phyloP scores from a whole-genome alignment of 2,888 invertebrate species.

The Pterostichus niger region DNA sequence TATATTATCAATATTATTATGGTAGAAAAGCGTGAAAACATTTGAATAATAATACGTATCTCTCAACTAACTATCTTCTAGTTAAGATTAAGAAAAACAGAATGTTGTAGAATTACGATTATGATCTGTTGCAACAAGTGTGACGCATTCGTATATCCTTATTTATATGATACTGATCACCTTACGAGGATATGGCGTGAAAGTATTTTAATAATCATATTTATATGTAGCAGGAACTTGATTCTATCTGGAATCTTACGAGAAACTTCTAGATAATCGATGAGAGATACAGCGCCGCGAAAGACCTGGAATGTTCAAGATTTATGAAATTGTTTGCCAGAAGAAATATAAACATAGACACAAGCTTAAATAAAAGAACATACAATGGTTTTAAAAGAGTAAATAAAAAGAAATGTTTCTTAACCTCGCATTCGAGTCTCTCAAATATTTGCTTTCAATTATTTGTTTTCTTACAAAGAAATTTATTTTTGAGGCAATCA shows the following conservation, averaged over 20 bases:
- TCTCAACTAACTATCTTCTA: not conserved
- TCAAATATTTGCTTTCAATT: not conserved
- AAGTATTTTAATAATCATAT: conserved; percentile 54
- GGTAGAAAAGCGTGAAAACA: conserved; percentile 2
- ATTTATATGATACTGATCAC: conserved; percentile 49
- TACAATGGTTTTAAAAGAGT: not conserved
- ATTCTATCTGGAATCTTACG: conserved; percentile 22
- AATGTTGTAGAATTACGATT: not conserved
- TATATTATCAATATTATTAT: too few species aligned
- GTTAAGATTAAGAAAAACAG: not conserved
- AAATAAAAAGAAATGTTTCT: not conserved
- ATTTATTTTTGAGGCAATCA: not conserved
- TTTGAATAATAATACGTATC: not conserved
- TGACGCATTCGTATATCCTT: conserved; percentile 30
- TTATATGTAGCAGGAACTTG: conserved; percentile 50
- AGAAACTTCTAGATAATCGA: conserved; percentile 16
- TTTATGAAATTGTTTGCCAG: not conserved
- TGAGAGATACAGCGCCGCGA: conserved; percentile 2
- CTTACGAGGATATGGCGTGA: conserved; percentile 41
- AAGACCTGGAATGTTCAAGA: conserved; percentile 11
- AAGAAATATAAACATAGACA: too few species aligned
- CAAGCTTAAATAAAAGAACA: not conserved
- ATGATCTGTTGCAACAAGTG: not conserved
- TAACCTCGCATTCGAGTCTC: not conserved
- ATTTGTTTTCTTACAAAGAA: not conserved